Percentiles rank a stretch among this genome's conserved stretches.
These are phyloP conservation scores for Pitangus sulphuratus DNA, from an alignment of 2,797 vertebrate species.

Conservation along the genomic window DNA sequence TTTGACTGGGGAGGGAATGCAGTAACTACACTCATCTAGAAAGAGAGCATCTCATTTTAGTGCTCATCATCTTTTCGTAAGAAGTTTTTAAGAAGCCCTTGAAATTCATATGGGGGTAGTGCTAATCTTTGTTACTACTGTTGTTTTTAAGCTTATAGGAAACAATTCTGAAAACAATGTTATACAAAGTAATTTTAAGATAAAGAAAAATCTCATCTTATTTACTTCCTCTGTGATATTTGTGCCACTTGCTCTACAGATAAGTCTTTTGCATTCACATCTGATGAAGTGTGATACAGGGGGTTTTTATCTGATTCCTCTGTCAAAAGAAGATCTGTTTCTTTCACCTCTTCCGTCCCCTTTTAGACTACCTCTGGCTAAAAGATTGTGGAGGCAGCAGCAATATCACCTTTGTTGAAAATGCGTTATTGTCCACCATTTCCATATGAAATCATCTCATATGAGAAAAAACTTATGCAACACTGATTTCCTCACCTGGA, in stretches of 20 bases:
- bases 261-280: too few species aligned
- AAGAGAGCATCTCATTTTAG: neutral
- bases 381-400: neutral
- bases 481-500: neutral
- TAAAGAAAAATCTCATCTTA: too few species aligned
- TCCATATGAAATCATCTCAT: rapidly evolving
- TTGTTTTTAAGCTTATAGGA: neutral
- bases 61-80: neutral
- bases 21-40: neutral
- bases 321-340: neutral
- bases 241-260: too few species aligned
- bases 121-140: neutral
- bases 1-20: neutral
- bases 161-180: neutral
- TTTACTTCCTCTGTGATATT: too few species aligned
- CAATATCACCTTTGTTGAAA: neutral
- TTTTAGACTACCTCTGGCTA: neutral
- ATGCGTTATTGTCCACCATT: neutral
- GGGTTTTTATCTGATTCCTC: neutral
- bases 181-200: too few species aligned
- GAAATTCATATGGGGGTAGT: neutral
- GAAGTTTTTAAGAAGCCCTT: neutral
- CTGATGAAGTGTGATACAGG: neutral
- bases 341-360: neutral
- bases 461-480: neutral